phyloP scores from a whole-genome alignment of 2,113 vertebrate species.

The Saimiri boliviensis region DNA sequence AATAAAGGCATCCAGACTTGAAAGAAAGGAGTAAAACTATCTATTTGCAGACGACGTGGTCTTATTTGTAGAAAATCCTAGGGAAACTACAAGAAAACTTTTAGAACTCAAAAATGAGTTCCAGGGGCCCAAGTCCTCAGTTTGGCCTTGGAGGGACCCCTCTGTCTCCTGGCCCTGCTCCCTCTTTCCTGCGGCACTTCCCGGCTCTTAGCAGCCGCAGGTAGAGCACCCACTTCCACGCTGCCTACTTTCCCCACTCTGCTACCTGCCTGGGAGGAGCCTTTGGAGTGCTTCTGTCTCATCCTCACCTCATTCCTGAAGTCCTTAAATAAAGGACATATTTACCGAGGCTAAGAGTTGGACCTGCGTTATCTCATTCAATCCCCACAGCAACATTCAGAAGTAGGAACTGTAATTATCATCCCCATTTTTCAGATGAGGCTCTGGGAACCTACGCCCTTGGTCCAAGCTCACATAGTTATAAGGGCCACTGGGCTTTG shows the following conservation, averaged over 20 bases:
- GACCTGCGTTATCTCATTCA: background rate
- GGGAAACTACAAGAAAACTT: background rate
- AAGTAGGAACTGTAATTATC: background rate
- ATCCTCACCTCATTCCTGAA: too few relatives aligned
- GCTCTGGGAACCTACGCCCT: background rate
- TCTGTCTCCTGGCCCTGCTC: background rate
- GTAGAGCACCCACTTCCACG: fast-evolving
- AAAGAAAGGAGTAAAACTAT: background rate
- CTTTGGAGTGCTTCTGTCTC: background rate
- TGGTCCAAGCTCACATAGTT: background rate
- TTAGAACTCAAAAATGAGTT: background rate
- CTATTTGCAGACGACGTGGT: background rate
- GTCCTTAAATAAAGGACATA: background rate
- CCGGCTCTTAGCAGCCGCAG: background rate
- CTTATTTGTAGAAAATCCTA: background rate
- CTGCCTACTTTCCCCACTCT: background rate
- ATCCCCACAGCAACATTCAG: background rate
- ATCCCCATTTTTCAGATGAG: background rate
- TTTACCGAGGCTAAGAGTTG: background rate
- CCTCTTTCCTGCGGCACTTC: background rate
- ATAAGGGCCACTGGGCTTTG: background rate
- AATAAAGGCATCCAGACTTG: background rate
- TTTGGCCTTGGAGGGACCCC: background rate
- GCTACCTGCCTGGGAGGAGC: background rate
- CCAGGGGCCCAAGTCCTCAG: background rate